Conservation (phyloP, 2,113 vertebrate genomes). For the Sturnira hondurensis region DNA sequence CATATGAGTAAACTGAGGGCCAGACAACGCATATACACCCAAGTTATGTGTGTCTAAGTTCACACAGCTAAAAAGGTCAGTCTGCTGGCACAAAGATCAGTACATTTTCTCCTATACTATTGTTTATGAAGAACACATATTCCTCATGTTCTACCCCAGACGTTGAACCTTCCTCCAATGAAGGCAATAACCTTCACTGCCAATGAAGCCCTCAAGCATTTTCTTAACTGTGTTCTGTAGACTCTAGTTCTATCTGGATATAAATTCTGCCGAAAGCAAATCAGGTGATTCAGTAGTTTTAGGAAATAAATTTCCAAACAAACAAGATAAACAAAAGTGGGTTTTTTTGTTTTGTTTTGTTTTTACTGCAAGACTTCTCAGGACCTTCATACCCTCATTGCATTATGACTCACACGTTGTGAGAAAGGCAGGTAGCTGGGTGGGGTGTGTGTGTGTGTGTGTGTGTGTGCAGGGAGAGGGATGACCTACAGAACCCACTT, state of each 20-base stretch:
- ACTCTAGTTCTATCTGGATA: not conserved
- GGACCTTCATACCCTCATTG: not conserved
- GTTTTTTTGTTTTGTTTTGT: not conserved
- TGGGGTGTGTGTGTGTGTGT: no score
- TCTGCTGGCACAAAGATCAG: not conserved
- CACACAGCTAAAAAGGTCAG: not conserved
- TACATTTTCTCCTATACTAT: not conserved
- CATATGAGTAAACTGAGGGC: not conserved
- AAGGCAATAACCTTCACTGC: no score
- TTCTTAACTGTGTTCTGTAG: not conserved
- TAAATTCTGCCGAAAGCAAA: not conserved
- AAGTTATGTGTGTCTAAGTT: not conserved
- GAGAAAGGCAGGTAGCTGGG: not conserved
- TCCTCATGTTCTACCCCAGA: not conserved
- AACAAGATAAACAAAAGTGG: not conserved
- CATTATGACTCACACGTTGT: not conserved
- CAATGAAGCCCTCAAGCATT: not conserved
- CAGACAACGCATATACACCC: not conserved
- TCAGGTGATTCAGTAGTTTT: not conserved
- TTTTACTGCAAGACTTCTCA: not conserved
- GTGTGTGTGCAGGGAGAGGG: not conserved
- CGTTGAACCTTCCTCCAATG: not conserved
- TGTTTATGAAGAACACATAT: not conserved
- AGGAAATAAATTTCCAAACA: not conserved
- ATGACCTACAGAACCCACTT: not conserved